These are phyloP conservation scores for Actenoides lindsayi DNA, from an alignment of 2,113 vertebrate species.

Conservation along the genomic window DNA sequence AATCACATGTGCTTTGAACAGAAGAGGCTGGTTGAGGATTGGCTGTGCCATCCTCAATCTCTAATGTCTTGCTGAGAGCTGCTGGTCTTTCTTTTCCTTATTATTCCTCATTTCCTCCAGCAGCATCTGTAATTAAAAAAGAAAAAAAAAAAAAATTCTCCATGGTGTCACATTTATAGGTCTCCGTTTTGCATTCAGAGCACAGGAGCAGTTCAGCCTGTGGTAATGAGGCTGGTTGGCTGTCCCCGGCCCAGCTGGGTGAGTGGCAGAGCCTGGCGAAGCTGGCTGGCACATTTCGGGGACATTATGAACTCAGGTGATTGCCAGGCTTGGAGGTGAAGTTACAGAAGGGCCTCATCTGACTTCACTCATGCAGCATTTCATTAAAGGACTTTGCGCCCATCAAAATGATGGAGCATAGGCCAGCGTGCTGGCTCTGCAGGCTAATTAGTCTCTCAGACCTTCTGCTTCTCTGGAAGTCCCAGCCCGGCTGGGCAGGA, in stretches of 20 bases:
- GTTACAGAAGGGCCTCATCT: slow-evolving; percentile 20
- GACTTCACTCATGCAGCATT: slow-evolving; percentile 1
- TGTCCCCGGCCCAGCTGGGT: neutral
- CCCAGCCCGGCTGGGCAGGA: slow-evolving; percentile 62
- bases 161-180: accelerated
- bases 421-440: slow-evolving; percentile 44
- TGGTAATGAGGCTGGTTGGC: neutral
- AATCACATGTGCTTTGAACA: neutral
- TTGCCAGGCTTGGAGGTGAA: slow-evolving; percentile 57
- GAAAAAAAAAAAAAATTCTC: neutral
- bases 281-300: slow-evolving; percentile 27
- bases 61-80: neutral
- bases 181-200: neutral
- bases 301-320: slow-evolving; percentile 46
- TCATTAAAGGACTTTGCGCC: slow-evolving; percentile 50
- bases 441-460: slow-evolving; percentile 74
- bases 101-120: neutral
- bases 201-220: neutral
- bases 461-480: slow-evolving; percentile 78
- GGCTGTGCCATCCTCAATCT: neutral
- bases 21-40: neutral
- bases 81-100: neutral
- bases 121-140: neutral
- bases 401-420: slow-evolving; percentile 56
- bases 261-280: slow-evolving; percentile 27